phyloP scores from a whole-genome alignment of 2,113 vertebrate species.

The Echinops telfairi region DNA sequence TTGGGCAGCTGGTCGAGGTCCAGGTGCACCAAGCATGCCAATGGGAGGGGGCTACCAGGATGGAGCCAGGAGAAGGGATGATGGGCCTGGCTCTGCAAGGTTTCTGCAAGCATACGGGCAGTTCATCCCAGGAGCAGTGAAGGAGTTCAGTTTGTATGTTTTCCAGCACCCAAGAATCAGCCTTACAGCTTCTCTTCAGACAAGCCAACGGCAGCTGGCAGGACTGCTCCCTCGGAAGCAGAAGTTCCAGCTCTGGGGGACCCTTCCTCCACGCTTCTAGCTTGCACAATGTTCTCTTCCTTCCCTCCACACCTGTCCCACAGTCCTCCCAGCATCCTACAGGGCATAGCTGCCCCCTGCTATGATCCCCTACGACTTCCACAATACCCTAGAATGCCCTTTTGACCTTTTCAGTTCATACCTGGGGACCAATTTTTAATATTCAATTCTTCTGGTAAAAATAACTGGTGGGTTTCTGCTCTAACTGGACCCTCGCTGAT shows the following conservation, averaged over 20 bases:
- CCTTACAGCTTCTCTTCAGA: neutral
- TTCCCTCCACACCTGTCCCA: neutral
- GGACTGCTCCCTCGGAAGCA: neutral
- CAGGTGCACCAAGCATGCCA: neutral
- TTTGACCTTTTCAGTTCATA: neutral
- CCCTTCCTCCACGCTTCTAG: neutral
- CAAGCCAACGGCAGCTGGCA: neutral
- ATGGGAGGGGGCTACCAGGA: neutral
- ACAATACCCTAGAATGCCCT: neutral
- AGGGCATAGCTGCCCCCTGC: neutral
- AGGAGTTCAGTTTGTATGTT: neutral
- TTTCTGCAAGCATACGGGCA: neutral
- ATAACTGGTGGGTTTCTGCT: neutral
- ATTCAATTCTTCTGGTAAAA: neutral
- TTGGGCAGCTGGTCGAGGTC: neutral
- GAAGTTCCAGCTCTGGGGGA: neutral
- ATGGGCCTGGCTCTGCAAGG: too few species aligned
- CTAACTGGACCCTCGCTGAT: neutral
- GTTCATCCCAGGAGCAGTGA: accelerated
- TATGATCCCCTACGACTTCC: neutral
- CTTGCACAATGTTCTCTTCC: neutral
- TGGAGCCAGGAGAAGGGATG: neutral
- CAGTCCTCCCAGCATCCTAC: neutral
- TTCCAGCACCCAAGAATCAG: neutral
- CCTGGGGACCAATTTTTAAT: neutral